phyloP scores from a whole-genome alignment of 2,797 vertebrate species.

The Pogoniulus pusillus region DNA sequence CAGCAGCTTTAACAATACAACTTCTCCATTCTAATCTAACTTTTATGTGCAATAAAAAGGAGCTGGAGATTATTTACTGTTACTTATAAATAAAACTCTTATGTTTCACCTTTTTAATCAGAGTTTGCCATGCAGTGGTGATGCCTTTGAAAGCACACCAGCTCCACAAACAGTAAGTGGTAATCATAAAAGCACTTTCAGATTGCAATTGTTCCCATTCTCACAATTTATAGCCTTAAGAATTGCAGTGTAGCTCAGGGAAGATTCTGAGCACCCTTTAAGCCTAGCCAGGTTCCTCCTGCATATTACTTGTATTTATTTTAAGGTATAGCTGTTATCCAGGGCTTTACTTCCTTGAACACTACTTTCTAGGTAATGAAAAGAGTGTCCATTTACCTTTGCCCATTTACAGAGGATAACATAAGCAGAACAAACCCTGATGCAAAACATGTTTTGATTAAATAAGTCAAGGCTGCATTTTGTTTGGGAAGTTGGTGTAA shows the following conservation, averaged over 20 bases:
- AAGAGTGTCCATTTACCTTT: neutral
- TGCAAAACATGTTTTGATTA: neutral
- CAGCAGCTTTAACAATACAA: neutral
- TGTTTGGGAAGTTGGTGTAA: neutral
- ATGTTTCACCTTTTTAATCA: constrained; percentile 5
- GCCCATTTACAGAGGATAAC: neutral
- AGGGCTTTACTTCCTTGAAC: neutral
- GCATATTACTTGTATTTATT: neutral
- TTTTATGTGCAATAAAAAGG: neutral
- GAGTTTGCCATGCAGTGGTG: neutral
- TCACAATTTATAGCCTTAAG: neutral
- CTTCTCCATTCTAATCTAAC: neutral
- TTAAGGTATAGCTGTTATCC: neutral
- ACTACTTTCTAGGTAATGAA: neutral
- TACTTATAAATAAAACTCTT: neutral
- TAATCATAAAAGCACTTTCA: constrained; percentile 1
- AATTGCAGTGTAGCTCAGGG: neutral
- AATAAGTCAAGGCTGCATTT: neutral
- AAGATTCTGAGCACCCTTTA: neutral
- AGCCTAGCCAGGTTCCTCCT: neutral
- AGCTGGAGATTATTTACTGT: neutral
- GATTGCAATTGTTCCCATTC: neutral
- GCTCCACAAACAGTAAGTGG: neutral
- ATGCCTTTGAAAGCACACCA: neutral
- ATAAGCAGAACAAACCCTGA: neutral